A percentile compares a stretch with the other conserved stretches of the same genome.
These are phyloP conservation scores for Sinonovacula constricta DNA, from an alignment of 1,140 invertebrate genomes.

Conservation along the genomic window DNA sequence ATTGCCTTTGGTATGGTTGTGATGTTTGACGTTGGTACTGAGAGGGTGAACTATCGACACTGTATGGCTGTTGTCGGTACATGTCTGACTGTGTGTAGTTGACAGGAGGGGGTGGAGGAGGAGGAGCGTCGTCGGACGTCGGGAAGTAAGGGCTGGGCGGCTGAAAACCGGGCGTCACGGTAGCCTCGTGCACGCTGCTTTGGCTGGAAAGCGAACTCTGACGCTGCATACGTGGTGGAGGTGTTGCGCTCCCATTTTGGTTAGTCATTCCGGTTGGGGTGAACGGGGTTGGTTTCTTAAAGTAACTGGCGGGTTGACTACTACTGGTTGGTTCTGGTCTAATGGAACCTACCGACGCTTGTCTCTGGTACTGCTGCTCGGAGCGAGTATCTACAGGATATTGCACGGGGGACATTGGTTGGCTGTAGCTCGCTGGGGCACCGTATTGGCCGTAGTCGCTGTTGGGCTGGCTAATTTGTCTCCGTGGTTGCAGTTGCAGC, in stretches of 20 bases:
- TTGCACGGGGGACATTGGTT: conserved; percentile 43
- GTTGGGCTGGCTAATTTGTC: conserved; percentile 13
- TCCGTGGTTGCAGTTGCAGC: conserved; percentile 34
- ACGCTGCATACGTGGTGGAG: conserved; percentile 29
- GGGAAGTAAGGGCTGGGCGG: conserved; percentile 28
- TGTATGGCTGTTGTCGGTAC: conserved; percentile 35
- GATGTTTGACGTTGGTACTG: conserved; percentile 58
- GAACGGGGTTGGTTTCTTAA: conserved; percentile 49
- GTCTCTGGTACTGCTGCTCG: conserved; percentile 38
- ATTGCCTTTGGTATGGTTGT: conserved; percentile 56
- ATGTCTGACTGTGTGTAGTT: conserved; percentile 33
- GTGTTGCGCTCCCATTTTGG: conserved; percentile 25
- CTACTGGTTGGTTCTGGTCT: conserved; percentile 27
- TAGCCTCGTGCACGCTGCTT: conserved; percentile 33
- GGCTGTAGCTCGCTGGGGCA: conserved; percentile 30
- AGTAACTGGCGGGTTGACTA: conserved; percentile 41
- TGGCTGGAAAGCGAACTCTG: conserved; percentile 22
- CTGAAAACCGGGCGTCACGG: conserved; percentile 25
- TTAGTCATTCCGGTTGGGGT: conserved; percentile 14
- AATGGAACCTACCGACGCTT: conserved; percentile 44
- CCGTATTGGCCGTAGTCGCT: conserved; percentile 23
- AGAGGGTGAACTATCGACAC: conserved; percentile 5
- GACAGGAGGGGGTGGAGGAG: conserved; percentile 27
- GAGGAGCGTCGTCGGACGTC: conserved; percentile 29
- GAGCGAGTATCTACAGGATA: conserved; percentile 7